Conservation (phyloP, 2,888 invertebrate species). For the Oscheius sp. region DNA sequence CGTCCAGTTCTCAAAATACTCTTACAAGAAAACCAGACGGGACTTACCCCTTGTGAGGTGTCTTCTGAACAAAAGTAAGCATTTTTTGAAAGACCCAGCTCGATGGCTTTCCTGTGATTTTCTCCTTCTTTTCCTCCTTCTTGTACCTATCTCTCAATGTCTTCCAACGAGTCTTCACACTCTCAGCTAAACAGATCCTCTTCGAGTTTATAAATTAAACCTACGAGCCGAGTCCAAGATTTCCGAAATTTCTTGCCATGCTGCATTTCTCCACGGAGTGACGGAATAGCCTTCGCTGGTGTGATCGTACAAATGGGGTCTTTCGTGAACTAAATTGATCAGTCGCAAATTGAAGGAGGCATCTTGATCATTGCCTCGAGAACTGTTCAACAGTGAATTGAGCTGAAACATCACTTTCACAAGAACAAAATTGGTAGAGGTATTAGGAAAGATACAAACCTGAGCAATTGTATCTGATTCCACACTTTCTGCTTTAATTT, state of each 20-base stretch:
- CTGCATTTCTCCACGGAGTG: slow-evolving; percentile 48
- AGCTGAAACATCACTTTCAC: slow-evolving; percentile 38
- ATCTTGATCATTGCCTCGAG: slow-evolving; percentile 42
- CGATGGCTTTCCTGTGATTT: slow-evolving; percentile 46
- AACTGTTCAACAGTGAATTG: slow-evolving; percentile 36
- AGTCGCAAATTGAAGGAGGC: slow-evolving; percentile 55
- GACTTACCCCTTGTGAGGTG: slow-evolving; percentile 30
- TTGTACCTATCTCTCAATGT: slow-evolving; percentile 67
- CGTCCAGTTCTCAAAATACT: slow-evolving; percentile 8
- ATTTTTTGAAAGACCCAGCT: slow-evolving; percentile 54
- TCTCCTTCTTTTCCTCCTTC: slow-evolving; percentile 62
- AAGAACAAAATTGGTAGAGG: neutral
- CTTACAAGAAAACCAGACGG: neutral
- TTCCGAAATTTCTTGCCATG: slow-evolving; percentile 54
- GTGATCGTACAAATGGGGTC: slow-evolving; percentile 53
- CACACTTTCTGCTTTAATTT: slow-evolving; percentile 13
- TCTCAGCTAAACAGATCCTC: slow-evolving; percentile 27
- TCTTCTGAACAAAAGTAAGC: slow-evolving; percentile 54
- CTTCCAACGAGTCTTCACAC: slow-evolving; percentile 68
- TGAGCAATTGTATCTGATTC: slow-evolving; percentile 12
- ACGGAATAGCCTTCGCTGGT: slow-evolving; percentile 54
- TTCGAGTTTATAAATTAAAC: neutral
- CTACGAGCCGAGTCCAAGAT: slow-evolving; percentile 43
- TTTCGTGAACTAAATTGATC: slow-evolving; percentile 44
- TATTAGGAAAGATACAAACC: slow-evolving; percentile 7